phyloP scores from a whole-genome alignment of 2,113 vertebrate genomes.

The Gavialis gangeticus region DNA sequence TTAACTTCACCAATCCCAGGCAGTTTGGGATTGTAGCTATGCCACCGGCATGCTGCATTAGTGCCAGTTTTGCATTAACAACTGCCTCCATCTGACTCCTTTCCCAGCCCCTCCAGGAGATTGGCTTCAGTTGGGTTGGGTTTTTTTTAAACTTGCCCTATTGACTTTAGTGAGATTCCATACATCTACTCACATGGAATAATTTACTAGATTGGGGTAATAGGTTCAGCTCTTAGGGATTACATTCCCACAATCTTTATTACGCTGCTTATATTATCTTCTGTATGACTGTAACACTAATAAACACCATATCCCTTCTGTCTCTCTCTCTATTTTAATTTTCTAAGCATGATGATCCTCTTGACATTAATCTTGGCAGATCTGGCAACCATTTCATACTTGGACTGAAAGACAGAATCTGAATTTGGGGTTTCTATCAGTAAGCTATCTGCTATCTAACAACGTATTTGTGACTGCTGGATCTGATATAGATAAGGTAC shows the following conservation, averaged over 20 bases:
- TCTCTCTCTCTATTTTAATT: neutral
- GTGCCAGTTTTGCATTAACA: neutral
- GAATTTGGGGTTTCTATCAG: constrained; percentile 47
- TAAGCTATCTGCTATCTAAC: constrained; percentile 45
- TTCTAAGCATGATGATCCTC: constrained; percentile 14
- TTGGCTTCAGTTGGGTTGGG: neutral
- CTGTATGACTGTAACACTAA: neutral
- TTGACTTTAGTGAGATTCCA: constrained; percentile 35
- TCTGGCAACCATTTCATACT: constrained; percentile 45
- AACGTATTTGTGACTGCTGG: constrained; percentile 62
- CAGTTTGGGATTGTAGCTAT: neutral
- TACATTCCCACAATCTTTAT: constrained; percentile 36
- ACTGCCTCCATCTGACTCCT: neutral
- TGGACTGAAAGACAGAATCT: constrained; percentile 15
- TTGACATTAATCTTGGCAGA: constrained; percentile 44
- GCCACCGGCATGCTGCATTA: neutral
- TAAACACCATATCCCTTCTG: neutral
- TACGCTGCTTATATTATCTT: constrained; percentile 17
- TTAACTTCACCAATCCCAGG: neutral
- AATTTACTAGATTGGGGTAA: constrained; percentile 61
- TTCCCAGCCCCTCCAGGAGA: neutral
- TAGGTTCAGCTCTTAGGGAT: constrained; percentile 24
- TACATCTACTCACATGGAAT: constrained; percentile 40
- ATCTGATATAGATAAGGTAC: constrained; percentile 52
- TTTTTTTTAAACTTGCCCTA: neutral